These are phyloP conservation scores for Lepidurus arcticus DNA, from an alignment of 1,140 invertebrate species.

Conservation along the genomic window DNA sequence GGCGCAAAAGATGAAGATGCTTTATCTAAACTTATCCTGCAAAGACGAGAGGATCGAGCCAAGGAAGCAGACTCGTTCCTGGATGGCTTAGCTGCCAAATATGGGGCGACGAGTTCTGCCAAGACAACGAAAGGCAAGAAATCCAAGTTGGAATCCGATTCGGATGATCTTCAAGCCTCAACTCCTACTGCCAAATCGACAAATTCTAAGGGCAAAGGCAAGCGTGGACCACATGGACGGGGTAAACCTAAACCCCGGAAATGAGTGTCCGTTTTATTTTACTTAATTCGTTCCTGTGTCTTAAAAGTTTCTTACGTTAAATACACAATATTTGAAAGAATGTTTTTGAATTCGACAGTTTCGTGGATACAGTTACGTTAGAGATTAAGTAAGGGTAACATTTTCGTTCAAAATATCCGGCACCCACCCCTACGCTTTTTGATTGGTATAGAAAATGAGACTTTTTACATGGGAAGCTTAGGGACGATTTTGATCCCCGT, in stretches of 20 bases:
- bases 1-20: constrained; percentile 35
- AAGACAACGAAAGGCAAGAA: neutral
- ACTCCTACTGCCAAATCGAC: neutral
- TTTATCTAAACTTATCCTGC: constrained; percentile 44
- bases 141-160: neutral
- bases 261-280: neutral
- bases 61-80: constrained; percentile 44
- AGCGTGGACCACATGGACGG: neutral
- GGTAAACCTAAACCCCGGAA: neutral
- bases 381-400: too few species aligned
- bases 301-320: neutral
- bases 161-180: neutral
- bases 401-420: too few species aligned
- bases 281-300: neutral
- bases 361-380: too few species aligned
- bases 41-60: constrained; percentile 41
- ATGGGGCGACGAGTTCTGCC: constrained; percentile 37
- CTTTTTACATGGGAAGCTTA: too few species aligned
- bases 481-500: too few species aligned
- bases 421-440: too few species aligned
- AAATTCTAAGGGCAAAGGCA: neutral
- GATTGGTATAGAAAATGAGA: too few species aligned
- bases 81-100: constrained; percentile 47
- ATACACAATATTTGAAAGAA: neutral
- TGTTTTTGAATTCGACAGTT: too few species aligned